Conservation (phyloP, 2,113 vertebrate genomes). For the Campylomormyrus numenius region DNA sequence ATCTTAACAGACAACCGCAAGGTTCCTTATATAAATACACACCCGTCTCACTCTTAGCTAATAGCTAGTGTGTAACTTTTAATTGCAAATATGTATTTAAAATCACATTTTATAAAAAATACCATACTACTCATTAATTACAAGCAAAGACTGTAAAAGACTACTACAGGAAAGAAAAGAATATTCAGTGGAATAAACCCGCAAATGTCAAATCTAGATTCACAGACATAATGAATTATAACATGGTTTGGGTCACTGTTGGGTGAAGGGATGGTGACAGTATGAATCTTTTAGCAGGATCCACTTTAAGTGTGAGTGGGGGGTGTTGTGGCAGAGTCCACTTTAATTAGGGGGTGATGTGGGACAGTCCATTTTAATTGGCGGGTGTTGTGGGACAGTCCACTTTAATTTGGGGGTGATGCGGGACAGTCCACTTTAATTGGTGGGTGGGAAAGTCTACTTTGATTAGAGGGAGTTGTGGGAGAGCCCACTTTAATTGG, state of each 20-base stretch:
- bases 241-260: not conserved
- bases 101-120: not conserved
- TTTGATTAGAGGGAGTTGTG: not conserved
- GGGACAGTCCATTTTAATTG: not conserved
- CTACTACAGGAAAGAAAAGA: not conserved
- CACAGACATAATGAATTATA: not conserved
- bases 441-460: not conserved
- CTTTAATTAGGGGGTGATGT: not conserved
- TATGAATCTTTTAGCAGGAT: not conserved
- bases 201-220: no score
- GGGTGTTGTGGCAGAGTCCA: not conserved
- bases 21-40: not conserved
- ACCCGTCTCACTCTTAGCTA: not conserved
- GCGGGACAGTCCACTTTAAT: not conserved
- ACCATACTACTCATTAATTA: not conserved
- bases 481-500: not conserved
- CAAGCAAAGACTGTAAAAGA: not conserved
- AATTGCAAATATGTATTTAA: not conserved
- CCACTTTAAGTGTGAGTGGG: not conserved
- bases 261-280: not conserved
- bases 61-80: not conserved
- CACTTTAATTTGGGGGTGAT: not conserved
- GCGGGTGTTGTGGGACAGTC: not conserved
- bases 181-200: no score
- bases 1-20: not conserved